Evolutionary conservation across 2,888 invertebrate species (phyloP), one percentile per base, ranked within the genome.

Genomic region (Lamellibrachia satsuma): DNA sequence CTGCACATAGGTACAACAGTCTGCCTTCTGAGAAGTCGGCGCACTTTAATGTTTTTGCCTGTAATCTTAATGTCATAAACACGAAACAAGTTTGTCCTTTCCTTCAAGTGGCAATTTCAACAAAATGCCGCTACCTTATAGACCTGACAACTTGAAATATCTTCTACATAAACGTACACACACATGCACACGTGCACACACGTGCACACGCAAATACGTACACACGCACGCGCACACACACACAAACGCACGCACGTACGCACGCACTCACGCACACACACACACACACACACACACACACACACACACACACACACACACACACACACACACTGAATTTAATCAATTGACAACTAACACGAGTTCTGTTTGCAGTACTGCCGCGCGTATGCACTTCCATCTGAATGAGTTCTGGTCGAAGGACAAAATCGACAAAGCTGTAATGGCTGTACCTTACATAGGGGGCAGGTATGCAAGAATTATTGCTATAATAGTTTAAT

Each of bases 301-400:
- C 75, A 75, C 75, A n/a, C 22, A 39, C 75, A 2, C 75, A 75
- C 6, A 9, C 75, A 22, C 75, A 75, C n/a, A 39, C 75, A 22
- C 75, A 75, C 55, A 22, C 22, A 22, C 75, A 75, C 39, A 9
- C 39, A 51, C 22, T 11, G 9, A 8, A 39, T 90, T 22, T 2
- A 8, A 52, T 51, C 52, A 51, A 9, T 15, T 90, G 7, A 51
- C 4, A 90, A 15, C 39, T 15, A 2, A 90, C 52, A 52, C 27
- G 27, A 91, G 75, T 75, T 75, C 6, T 75, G 75, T 6, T 75
- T 75, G 75, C 22, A 93, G 93, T 75, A 93, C 93, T 8, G 60
- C 92, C 9, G 93, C 93, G 2, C 6, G n/a, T n/a, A 57, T 93
- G 52, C 91, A 90, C 60, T 93, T 94, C 92, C 90, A 94, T 91